These are phyloP conservation scores for Gila orcuttii DNA, from an alignment of 2,113 vertebrate genomes.

Conservation along the genomic window DNA sequence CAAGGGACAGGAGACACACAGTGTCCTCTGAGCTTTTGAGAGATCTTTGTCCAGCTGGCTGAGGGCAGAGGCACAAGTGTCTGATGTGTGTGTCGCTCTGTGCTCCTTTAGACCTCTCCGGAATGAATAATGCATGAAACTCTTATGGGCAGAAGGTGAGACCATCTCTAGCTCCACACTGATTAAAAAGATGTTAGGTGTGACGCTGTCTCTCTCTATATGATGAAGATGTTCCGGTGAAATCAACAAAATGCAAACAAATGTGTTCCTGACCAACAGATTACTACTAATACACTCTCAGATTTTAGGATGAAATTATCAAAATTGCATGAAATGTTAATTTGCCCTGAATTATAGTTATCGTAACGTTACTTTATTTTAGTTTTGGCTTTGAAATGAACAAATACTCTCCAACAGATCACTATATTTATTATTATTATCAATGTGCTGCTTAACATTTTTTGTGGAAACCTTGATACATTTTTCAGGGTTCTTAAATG, in stretches of 20 bases:
- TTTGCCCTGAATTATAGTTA: background rate
- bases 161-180: background rate
- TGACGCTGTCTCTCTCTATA: background rate
- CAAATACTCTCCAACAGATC: background rate
- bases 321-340: background rate
- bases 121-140: constrained; percentile 52
- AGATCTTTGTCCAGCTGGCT: constrained; percentile 20
- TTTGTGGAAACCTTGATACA: no score
- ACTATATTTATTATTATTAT: background rate
- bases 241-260: background rate
- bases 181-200: constrained; percentile 12
- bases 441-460: no score
- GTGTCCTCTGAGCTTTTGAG: background rate
- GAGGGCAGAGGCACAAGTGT: constrained; percentile 33
- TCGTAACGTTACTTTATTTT: background rate
- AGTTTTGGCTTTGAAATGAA: background rate
- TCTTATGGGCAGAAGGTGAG: constrained; percentile 43
- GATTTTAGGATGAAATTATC: background rate
- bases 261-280: background rate
- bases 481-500: no score
- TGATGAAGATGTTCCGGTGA: background rate
- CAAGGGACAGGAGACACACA: constrained; percentile 13
- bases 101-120: background rate
- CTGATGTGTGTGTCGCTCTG: constrained; percentile 23
- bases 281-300: background rate